Evolutionary conservation across 2,113 vertebrate genomes (phyloP).

Genomic region (Shinisaurus crocodilurus): DNA sequence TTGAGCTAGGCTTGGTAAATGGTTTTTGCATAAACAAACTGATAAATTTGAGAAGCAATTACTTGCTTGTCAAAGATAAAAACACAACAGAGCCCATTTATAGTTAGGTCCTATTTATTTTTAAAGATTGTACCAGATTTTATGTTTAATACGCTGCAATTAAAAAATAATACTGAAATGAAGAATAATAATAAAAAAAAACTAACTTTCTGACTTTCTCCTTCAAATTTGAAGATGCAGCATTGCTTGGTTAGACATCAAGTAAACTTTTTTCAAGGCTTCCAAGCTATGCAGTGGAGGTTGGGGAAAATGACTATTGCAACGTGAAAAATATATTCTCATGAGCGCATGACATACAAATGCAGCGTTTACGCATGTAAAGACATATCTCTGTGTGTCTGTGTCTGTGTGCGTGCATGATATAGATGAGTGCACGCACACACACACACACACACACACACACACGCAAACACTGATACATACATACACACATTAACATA

Average conservation of each 20-base stretch:
- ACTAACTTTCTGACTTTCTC: slow-evolving; percentile 81
- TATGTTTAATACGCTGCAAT: slow-evolving; percentile 89
- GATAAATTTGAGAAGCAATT: slow-evolving; percentile 93
- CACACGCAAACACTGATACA: background rate
- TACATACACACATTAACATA: background rate
- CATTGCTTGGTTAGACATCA: slow-evolving; percentile 78
- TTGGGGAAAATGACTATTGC: background rate
- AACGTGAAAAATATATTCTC: background rate
- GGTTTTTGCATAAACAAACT: slow-evolving; percentile 92
- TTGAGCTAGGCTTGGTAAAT: slow-evolving; percentile 90
- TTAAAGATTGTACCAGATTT: slow-evolving; percentile 91
- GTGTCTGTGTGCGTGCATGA: background rate
- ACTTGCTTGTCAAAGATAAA: slow-evolving; percentile 91
- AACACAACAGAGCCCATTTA: slow-evolving; percentile 91
- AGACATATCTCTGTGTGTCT: background rate
- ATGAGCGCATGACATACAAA: background rate
- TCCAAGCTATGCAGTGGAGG: slow-evolving; percentile 27
- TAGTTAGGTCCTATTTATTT: slow-evolving; percentile 91
- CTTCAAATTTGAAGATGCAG: slow-evolving; percentile 79
- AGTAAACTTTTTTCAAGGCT: slow-evolving; percentile 81
- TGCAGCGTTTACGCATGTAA: background rate
- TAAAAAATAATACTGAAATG: slow-evolving; percentile 91
- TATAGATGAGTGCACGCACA: background rate
- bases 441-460: background rate
- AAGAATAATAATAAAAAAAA: slow-evolving; percentile 86